These are phyloP conservation scores for Nebria salina DNA, from an alignment of 2,888 invertebrate species.

Conservation along the genomic window DNA sequence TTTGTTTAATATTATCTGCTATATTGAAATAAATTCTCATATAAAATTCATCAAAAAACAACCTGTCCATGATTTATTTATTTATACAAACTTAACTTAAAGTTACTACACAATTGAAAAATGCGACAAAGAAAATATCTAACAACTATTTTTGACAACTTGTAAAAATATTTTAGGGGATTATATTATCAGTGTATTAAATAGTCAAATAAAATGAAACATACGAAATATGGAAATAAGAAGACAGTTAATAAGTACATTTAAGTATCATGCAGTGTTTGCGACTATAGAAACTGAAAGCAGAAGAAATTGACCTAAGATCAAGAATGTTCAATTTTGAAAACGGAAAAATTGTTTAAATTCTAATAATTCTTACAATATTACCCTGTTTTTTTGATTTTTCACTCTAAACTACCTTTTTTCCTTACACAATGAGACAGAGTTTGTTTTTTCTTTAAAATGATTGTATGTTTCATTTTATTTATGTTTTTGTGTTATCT, in stretches of 20 bases:
- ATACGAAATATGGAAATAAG: conserved; percentile 34
- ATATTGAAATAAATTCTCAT: not conserved
- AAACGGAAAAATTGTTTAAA: conserved; percentile 31
- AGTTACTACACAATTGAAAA: not conserved
- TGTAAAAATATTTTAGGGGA: conserved; percentile 40
- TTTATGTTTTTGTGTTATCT: conserved; percentile 17
- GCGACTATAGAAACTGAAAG: conserved; percentile 1
- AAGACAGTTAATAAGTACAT: not conserved
- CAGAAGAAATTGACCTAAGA: not conserved
- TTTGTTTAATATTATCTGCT: not conserved
- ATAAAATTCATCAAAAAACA: conserved; percentile 6
- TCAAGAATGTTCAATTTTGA: conserved; percentile 31
- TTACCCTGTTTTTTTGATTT: conserved; percentile 43
- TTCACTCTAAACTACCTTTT: conserved; percentile 41
- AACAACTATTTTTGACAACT: conserved; percentile 16
- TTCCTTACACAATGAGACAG: conserved; percentile 35
- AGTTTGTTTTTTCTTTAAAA: conserved; percentile 17
- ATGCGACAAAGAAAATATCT: conserved; percentile 25
- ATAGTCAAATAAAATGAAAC: conserved; percentile 42
- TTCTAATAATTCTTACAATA: conserved; percentile 42
- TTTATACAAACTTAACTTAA: conserved; percentile 2
- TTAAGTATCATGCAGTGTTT: not conserved
- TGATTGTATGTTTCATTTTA: conserved; percentile 47
- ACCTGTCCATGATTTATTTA: not conserved
- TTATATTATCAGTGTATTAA: conserved; percentile 29